Percentiles rank a stretch among this genome's conserved stretches.
phyloP scores from a whole-genome alignment of 2,797 vertebrate genomes.

The Alfaro cultratus region DNA sequence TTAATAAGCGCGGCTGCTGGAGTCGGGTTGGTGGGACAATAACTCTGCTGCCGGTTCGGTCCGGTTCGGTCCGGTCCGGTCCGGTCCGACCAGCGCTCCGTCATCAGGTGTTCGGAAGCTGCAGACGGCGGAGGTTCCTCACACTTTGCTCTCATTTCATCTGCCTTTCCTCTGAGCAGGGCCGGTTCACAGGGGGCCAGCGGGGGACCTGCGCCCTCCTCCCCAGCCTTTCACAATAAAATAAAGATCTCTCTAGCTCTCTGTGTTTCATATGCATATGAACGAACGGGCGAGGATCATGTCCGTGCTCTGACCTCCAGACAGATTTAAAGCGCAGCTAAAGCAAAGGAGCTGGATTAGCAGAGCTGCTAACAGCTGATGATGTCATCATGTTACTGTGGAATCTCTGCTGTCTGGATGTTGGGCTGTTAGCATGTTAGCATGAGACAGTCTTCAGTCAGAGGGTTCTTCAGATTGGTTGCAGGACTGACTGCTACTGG shows the following conservation, averaged over 20 bases:
- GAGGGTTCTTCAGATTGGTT: not conserved
- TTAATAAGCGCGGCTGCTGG: slow-evolving; percentile 54
- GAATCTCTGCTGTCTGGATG: not conserved
- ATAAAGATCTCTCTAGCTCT: not conserved
- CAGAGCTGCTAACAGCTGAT: too few relatives aligned
- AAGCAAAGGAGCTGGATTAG: too few relatives aligned
- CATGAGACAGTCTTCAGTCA: not conserved
- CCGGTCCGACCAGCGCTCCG: slow-evolving; percentile 50
- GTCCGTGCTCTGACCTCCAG: too few relatives aligned
- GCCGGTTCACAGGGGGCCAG: not conserved
- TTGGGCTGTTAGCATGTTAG: too few relatives aligned
- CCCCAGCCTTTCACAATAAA: too few relatives aligned
- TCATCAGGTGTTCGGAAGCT: slow-evolving; percentile 39
- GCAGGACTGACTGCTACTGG: not conserved
- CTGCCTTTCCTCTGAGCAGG: not conserved
- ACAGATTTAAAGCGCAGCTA: too few relatives aligned
- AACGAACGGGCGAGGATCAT: too few relatives aligned
- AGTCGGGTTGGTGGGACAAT: slow-evolving; percentile 57
- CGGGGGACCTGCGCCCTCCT: too few relatives aligned
- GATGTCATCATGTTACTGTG: too few relatives aligned
- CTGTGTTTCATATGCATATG: not conserved
- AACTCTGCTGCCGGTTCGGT: slow-evolving; percentile 51
- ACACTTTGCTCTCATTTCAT: not conserved
- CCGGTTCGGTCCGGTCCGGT: slow-evolving; percentile 57
- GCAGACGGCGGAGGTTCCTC: not conserved